phyloP scores from a whole-genome alignment of 2,797 vertebrate species.

The Triplophysa yarkandensis region DNA sequence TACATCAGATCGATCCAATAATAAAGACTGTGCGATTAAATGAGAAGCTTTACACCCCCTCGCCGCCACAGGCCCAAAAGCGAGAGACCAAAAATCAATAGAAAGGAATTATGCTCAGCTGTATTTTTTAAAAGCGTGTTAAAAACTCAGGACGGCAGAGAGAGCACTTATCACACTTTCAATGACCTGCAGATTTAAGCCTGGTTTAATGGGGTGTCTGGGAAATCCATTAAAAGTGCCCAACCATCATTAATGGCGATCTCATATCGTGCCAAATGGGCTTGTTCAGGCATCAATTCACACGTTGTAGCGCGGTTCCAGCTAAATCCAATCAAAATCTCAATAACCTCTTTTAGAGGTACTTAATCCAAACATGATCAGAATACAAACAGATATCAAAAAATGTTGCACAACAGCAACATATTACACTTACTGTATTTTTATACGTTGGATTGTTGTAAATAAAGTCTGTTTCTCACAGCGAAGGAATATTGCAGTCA shows the following conservation, averaged over 20 bases:
- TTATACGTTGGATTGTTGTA: no score
- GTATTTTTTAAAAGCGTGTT: slow-evolving; percentile 62
- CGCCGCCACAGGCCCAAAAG: slow-evolving; percentile 46
- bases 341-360: slow-evolving; percentile 26
- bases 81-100: slow-evolving; percentile 64
- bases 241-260: slow-evolving; percentile 63
- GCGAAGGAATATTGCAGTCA: no score
- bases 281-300: slow-evolving; percentile 61
- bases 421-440: background rate
- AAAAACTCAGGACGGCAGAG: slow-evolving; percentile 66
- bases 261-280: slow-evolving; percentile 66
- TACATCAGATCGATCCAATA: slow-evolving; percentile 56
- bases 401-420: background rate
- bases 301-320: slow-evolving; percentile 44
- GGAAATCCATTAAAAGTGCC: slow-evolving; percentile 64
- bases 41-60: slow-evolving; percentile 9
- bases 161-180: slow-evolving; percentile 62
- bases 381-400: slow-evolving; percentile 14
- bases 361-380: slow-evolving; percentile 19
- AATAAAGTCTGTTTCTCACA: background rate
- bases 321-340: slow-evolving; percentile 41
- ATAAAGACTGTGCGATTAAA: slow-evolving; percentile 34
- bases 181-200: slow-evolving; percentile 67
- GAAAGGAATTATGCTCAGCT: slow-evolving; percentile 64
- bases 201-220: slow-evolving; percentile 63